These are phyloP conservation scores for Cyanoramphus novaezelandiae DNA, from an alignment of 2,113 vertebrate species.

Conservation along the genomic window DNA sequence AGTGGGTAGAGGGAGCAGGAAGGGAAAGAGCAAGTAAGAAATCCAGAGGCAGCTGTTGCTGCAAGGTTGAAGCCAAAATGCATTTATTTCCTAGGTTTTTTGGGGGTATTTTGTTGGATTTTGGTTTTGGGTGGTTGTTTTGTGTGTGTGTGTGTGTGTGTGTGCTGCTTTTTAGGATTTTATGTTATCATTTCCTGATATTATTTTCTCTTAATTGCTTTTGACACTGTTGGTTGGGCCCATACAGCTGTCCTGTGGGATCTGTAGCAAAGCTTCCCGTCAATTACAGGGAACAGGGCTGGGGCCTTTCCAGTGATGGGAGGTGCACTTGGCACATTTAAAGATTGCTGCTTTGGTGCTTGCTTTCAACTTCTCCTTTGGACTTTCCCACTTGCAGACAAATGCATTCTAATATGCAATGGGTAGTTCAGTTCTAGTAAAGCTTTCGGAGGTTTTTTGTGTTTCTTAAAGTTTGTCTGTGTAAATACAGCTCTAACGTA, in stretches of 20 bases:
- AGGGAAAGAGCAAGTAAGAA: not conserved
- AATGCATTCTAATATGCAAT: not conserved
- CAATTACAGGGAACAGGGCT: not conserved
- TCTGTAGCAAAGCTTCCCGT: not conserved
- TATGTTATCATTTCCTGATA: not conserved
- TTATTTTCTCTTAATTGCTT: not conserved
- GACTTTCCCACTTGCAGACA: not conserved
- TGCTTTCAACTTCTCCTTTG: not conserved
- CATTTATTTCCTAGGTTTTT: not conserved
- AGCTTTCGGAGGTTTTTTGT: not conserved
- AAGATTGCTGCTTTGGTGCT: not conserved
- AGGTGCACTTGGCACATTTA: not conserved
- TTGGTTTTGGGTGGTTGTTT: not conserved
- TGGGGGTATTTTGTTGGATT: not conserved
- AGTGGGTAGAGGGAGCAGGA: not conserved
- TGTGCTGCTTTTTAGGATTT: not conserved
- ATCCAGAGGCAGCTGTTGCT: not conserved
- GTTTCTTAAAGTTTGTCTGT: not conserved
- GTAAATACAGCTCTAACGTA: not conserved
- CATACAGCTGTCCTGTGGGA: accelerated
- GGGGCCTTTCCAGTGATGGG: not conserved
- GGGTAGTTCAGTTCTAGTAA: not conserved
- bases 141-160: too few species aligned
- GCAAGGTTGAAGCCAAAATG: not conserved
- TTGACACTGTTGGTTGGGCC: not conserved